These are phyloP conservation scores for Hippocampus abdominalis DNA, from an alignment of 2,113 vertebrate species.

Conservation along the genomic window DNA sequence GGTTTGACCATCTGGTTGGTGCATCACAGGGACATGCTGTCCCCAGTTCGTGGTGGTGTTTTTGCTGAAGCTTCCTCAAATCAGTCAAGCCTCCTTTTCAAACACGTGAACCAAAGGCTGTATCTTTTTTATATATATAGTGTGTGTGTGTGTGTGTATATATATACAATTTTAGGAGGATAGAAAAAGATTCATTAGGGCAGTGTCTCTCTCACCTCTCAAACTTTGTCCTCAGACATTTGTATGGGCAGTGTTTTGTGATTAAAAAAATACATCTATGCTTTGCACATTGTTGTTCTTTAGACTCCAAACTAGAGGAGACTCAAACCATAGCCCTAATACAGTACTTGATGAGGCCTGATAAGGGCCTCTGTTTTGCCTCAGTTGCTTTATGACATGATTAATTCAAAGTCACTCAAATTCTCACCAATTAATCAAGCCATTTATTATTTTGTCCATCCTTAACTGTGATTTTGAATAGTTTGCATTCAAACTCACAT, in stretches of 20 bases:
- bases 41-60: slow-evolving; percentile 30
- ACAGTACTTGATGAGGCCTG: background rate
- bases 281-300: background rate
- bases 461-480: too few species aligned
- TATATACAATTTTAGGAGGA: slow-evolving; percentile 8
- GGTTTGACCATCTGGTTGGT: slow-evolving; percentile 31
- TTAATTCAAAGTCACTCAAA: too few species aligned
- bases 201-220: background rate
- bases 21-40: slow-evolving; percentile 32
- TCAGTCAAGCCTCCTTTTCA: slow-evolving; percentile 16
- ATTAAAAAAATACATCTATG: background rate
- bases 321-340: background rate
- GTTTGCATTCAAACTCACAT: too few species aligned
- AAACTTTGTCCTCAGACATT: background rate
- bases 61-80: slow-evolving; percentile 23
- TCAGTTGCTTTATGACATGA: too few species aligned
- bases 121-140: background rate
- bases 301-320: too few species aligned
- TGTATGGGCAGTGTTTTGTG: background rate
- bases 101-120: slow-evolving; percentile 8
- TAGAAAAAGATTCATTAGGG: background rate
- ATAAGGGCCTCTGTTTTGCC: too few species aligned
- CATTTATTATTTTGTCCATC: too few species aligned
- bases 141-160: too few species aligned
- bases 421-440: too few species aligned